A percentile compares a stretch with the other conserved stretches of the same genome.
Evolutionary conservation across 2,888 invertebrate species (phyloP).

Genomic region (Nemapogon koenigi): DNA sequence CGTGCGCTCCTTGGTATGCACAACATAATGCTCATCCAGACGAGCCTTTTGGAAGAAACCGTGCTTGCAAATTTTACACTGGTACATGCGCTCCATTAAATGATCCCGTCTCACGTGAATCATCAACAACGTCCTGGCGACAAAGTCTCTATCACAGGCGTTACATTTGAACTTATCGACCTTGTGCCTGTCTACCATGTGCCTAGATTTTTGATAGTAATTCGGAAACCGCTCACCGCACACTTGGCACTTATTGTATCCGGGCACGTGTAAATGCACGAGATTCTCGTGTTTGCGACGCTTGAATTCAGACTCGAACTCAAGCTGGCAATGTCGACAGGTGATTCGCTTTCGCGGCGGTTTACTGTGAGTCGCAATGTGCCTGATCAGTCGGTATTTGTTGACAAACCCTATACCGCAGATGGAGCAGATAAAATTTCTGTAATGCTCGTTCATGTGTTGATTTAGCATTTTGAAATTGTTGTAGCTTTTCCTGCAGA

Average conservation of each 20-base stretch:
- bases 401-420: conserved; percentile 56
- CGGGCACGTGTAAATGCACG: conserved; percentile 50
- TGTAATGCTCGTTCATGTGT: conserved; percentile 51
- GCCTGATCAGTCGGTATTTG: conserved; percentile 40
- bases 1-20: conserved; percentile 31
- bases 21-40: conserved; percentile 33
- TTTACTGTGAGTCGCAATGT: conserved; percentile 44
- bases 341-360: conserved; percentile 20
- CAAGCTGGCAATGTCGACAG: conserved; percentile 42
- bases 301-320: conserved; percentile 44
- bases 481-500: conserved; percentile 42
- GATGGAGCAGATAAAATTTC: conserved; percentile 50
- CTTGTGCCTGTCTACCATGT: conserved; percentile 52
- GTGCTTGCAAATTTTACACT: conserved; percentile 23
- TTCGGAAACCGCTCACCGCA: conserved; percentile 53
- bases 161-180: conserved; percentile 31
- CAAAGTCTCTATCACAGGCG: conserved; percentile 4
- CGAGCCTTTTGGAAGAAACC: conserved; percentile 31
- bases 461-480: conserved; percentile 52
- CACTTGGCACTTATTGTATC: conserved; percentile 45
- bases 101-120: conserved; percentile 16
- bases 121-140: neutral
- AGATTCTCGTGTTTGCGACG: conserved; percentile 44
- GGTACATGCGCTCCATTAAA: conserved; percentile 18
- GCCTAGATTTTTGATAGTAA: conserved; percentile 51